phyloP scores from a whole-genome alignment of 2,888 invertebrate species.

The Loripinus fragilis region DNA sequence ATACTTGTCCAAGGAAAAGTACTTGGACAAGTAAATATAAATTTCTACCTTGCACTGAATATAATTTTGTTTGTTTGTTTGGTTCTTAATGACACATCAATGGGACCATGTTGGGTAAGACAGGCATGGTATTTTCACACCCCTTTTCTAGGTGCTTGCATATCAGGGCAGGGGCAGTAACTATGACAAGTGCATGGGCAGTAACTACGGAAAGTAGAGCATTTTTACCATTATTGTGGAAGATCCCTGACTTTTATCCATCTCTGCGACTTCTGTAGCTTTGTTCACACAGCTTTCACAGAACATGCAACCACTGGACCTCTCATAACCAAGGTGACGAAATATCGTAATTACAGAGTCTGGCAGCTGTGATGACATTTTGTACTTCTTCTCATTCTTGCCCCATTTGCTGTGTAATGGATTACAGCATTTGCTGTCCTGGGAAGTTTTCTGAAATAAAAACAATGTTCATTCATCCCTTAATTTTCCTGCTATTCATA shows the following conservation, averaged over 20 bases:
- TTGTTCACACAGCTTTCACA: constrained; percentile 44
- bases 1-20: too few relatives aligned
- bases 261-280: constrained; percentile 37
- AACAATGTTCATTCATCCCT: neutral
- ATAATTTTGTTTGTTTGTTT: too few relatives aligned
- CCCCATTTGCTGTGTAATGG: constrained; percentile 52
- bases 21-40: too few relatives aligned
- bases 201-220: too few relatives aligned
- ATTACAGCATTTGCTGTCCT: constrained; percentile 33
- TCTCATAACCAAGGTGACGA: constrained; percentile 48
- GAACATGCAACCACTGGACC: constrained; percentile 41
- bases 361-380: constrained; percentile 42
- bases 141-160: too few relatives aligned
- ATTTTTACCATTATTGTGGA: neutral
- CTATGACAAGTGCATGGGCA: too few relatives aligned
- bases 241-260: constrained; percentile 38
- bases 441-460: constrained; percentile 11
- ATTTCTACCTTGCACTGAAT: too few relatives aligned
- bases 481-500: too few relatives aligned
- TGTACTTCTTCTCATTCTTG: constrained; percentile 41
- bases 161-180: too few relatives aligned
- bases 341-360: constrained; percentile 40
- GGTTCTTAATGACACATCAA: too few relatives aligned
- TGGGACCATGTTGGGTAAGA: too few relatives aligned
- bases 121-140: too few relatives aligned